Evolutionary conservation across 2,888 invertebrate species (phyloP).

Genomic region (Chromoteleia sp.): DNA sequence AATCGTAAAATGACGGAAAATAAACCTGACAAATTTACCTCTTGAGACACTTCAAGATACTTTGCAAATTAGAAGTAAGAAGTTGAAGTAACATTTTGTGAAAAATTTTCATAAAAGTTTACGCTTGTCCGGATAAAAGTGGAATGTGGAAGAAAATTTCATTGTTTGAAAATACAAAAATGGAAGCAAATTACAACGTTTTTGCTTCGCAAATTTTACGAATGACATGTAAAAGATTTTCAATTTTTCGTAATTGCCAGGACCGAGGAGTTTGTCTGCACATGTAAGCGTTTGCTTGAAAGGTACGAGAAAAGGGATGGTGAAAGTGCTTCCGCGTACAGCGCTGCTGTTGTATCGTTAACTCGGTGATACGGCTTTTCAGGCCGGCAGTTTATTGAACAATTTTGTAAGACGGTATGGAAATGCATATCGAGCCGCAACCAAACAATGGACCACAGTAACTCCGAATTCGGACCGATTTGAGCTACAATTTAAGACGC

Average conservation of each 20-base stretch:
- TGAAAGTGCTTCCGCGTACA: slow-evolving; percentile 73
- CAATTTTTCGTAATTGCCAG: slow-evolving; percentile 76
- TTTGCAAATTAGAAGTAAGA: slow-evolving; percentile 4
- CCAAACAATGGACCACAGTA: slow-evolving; percentile 57
- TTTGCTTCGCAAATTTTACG: slow-evolving; percentile 68
- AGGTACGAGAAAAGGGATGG: slow-evolving; percentile 52
- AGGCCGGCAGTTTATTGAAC: slow-evolving; percentile 73
- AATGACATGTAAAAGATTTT: slow-evolving; percentile 75
- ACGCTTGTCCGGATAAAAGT: too few relatives aligned
- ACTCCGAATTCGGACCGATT: slow-evolving; percentile 70
- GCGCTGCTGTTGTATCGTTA: slow-evolving; percentile 56
- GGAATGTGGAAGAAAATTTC: background rate
- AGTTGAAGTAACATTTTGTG: background rate
- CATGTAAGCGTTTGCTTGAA: slow-evolving; percentile 54
- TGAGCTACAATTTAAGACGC: slow-evolving; percentile 74
- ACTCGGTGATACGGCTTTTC: slow-evolving; percentile 45
- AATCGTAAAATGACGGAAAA: too few relatives aligned
- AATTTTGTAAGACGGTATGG: slow-evolving; percentile 68
- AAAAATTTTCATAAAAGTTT: slow-evolving; percentile 3
- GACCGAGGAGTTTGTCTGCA: slow-evolving; percentile 55
- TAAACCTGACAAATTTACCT: too few relatives aligned
- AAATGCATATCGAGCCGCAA: slow-evolving; percentile 51
- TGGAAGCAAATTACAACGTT: slow-evolving; percentile 29
- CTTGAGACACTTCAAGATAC: too few relatives aligned
- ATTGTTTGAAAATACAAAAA: slow-evolving; percentile 12